Conservation (phyloP, 2,888 invertebrate genomes). For the Cephus sareptanus region DNA sequence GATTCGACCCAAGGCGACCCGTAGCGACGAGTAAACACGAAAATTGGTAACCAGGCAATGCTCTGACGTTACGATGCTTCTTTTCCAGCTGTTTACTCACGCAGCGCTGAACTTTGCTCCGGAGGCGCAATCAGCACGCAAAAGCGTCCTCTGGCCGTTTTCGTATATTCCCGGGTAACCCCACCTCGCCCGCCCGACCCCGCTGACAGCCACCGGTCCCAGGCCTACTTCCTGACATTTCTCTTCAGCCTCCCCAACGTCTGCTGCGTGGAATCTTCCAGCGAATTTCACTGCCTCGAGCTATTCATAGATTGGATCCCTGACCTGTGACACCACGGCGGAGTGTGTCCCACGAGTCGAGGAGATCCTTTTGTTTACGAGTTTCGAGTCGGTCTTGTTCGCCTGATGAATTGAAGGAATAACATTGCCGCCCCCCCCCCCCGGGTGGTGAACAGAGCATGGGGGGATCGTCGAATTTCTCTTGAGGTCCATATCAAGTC, state of each 20-base stretch:
- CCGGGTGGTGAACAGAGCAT: fast-evolving
- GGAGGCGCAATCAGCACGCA: neutral
- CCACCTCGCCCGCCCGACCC: neutral
- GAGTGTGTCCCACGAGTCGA: neutral
- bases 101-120: neutral
- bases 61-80: neutral
- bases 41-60: neutral
- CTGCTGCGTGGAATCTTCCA: neutral
- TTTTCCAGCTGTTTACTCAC: neutral
- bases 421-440: neutral
- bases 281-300: conserved; percentile 2
- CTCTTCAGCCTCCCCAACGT: neutral
- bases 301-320: conserved; percentile 2
- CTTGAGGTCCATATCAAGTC: neutral
- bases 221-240: neutral
- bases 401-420: neutral
- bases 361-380: neutral
- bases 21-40: neutral
- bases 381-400: neutral
- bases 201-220: neutral
- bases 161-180: neutral
- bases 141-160: neutral
- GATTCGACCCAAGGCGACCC: neutral
- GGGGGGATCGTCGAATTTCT: neutral
- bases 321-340: conserved; percentile 3